Evolutionary conservation across 2,113 vertebrate species (phyloP), one percentile per base, ranked within the genome.

Genomic region (Thymallus thymallus): DNA sequence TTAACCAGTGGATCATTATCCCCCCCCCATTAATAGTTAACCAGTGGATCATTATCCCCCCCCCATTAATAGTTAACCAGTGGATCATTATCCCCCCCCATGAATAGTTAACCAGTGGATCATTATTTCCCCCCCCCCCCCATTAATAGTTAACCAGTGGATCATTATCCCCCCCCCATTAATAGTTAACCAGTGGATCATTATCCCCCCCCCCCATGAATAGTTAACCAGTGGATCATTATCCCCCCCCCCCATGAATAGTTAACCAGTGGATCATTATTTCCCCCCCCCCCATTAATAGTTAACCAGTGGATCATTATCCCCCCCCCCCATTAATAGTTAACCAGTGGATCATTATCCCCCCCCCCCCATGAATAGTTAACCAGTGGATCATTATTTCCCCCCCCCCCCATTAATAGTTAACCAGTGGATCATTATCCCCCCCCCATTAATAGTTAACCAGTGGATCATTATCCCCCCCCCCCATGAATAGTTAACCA

Each of bases 61-160:
- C 80, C 41, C 68, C 76, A 87, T 88, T 89, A 88, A 88, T 89
- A 87, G 88, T 82, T 90, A 89, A 87, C 87, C 80, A 86, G 85
- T 83, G 84, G 41, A 67, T 73, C 84, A 84, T 87, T 75, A 84
- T 56, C n/a, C n/a, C 48, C 75, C 80, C 41, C 68, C 76, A 87
- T 88, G 88, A 88, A 88, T 89, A 87, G 88, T 82, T 90, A 89
- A 87, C 87, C 80, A 86, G 85, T 83, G 84, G 41, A 67, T 73
- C 84, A 84, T 87, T 75, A 84, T n/a, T n/a, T 56, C 26, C 26
- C 26, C 26, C 26, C n/a, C n/a, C 48, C 75, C 80, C 41, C 68
- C 76, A 87, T 88, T 89, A 88, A 88, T 89, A 87, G 88, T 82
- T 90, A 89, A 87, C 87, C 80, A 86, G 85, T 83, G 84, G 41